Evolutionary conservation across 2,888 invertebrate species (phyloP), one percentile per base, ranked within the genome.

Genomic region (Ophonus ardosiacus): DNA sequence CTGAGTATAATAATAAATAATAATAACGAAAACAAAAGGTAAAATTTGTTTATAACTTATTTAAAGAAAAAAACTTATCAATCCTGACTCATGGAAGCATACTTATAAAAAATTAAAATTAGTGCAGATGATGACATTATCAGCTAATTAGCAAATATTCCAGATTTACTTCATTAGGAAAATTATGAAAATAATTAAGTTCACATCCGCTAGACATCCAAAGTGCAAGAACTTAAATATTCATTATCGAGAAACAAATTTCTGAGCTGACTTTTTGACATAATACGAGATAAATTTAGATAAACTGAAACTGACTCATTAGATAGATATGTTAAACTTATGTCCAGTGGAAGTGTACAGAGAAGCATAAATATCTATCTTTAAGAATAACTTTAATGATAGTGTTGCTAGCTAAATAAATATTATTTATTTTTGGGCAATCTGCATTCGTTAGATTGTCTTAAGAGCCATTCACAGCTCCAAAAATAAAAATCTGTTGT

Each of bases 191-290:
- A 59, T 59, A 59, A 59, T 59, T 59, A 38, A 68, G 15, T 43
- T 40, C 43, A 74, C 71, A 74, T 74, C 43, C 71, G 57, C 78
- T 65, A 81, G 81, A 81, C 81, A 81, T 81, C 81, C 81, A 81
- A 81, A 81, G 81, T 81, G 15, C 81, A 81, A 18, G 78, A 78
- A 31, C 59, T 78, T 78, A 57, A n/a, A 57, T 78, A 15, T 78
- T 78, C 71, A 57, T 78, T 78, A 78, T 78, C 78, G 15, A 56
- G 78, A 78, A 78, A 78, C 59, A 78, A 78, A 78, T 78, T 78
- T 78, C 57, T 17, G 38, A 78, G 57, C 18, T 78, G 43, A 78
- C 56, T 57, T 57, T 78, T 78, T 78, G 78, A 78, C 57, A 78
- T 78, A 78, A 57, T 78, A 5, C 59, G 15, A 31, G 57, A 78